These are phyloP conservation scores for Drosophila tropicalis DNA, from an alignment of 1,140 invertebrate genomes.

Conservation along the genomic window DNA sequence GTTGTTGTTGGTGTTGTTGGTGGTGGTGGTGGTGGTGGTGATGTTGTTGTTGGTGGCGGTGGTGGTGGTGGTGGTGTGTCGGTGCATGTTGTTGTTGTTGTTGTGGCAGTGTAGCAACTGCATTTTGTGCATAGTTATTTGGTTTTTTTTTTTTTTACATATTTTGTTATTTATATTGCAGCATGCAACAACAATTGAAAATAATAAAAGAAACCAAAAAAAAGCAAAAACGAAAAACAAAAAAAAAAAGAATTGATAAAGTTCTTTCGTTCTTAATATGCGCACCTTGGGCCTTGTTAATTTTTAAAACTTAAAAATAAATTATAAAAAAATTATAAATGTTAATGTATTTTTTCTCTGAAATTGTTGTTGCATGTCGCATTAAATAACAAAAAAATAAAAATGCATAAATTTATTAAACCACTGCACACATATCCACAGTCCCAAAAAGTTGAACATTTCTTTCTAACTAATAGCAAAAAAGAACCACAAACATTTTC, in stretches of 20 bases:
- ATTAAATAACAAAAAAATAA: background rate
- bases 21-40: conserved; percentile 49
- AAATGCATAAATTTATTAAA: background rate
- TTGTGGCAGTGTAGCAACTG: conserved; percentile 65
- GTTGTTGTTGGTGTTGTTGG: conserved; percentile 48
- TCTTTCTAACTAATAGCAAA: conserved; percentile 25
- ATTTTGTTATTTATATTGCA: conserved; percentile 28
- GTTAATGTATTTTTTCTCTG: conserved; percentile 12
- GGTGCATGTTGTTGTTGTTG: conserved; percentile 52
- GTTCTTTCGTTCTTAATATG: conserved; percentile 21
- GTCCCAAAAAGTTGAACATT: conserved; percentile 36
- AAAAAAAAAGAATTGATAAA: conserved; percentile 22
- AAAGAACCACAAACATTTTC: conserved; percentile 34
- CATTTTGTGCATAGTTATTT: conserved; percentile 29
- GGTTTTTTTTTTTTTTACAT: conserved; percentile 10
- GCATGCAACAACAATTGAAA: conserved; percentile 70
- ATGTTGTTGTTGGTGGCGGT: conserved; percentile 46
- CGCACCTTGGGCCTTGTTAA: conserved; percentile 21
- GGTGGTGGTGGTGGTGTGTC: conserved; percentile 46
- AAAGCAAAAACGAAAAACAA: conserved; percentile 52
- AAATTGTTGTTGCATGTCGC: conserved; percentile 67
- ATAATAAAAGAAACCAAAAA: conserved; percentile 43
- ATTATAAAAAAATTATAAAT: conserved; percentile 16
- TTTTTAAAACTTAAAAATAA: conserved; percentile 20
- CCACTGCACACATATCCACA: background rate